Evolutionary conservation across 2,888 invertebrate genomes (phyloP).

Genomic region (Ametastegia equiseti): DNA sequence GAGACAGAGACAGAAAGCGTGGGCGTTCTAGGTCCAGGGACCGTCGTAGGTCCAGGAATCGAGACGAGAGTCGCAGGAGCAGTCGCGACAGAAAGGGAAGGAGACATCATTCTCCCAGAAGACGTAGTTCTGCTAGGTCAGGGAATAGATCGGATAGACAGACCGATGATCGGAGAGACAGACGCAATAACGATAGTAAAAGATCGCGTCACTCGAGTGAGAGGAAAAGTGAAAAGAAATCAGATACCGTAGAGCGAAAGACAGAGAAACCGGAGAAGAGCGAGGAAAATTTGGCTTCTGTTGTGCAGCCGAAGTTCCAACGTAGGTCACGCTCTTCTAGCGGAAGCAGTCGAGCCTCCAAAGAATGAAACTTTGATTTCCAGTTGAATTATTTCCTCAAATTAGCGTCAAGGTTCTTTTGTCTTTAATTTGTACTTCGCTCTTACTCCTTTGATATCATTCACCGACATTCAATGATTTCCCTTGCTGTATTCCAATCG

Average conservation of each 20-base stretch:
- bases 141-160: constrained; percentile 62
- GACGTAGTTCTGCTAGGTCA: constrained; percentile 62
- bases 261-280: constrained; percentile 54
- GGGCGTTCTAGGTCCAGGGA: constrained; percentile 68
- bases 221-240: constrained; percentile 54
- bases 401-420: not conserved
- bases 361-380: constrained; percentile 57
- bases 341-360: constrained; percentile 68
- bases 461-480: not conserved
- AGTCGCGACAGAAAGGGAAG: constrained; percentile 65
- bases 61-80: constrained; percentile 62
- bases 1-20: constrained; percentile 64
- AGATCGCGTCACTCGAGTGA: constrained; percentile 58
- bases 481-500: not conserved
- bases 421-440: not conserved
- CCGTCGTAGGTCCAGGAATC: constrained; percentile 66
- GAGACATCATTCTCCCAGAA: constrained; percentile 64
- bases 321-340: constrained; percentile 68
- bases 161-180: constrained; percentile 61
- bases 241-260: constrained; percentile 53
- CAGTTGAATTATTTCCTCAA: constrained; percentile 13
- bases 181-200: constrained; percentile 61
- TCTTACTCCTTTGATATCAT: not conserved
- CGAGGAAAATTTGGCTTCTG: constrained; percentile 52
- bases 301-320: constrained; percentile 66